These are phyloP conservation scores for Sminthurides bifidus DNA, from an alignment of 1,140 invertebrate species.

Conservation along the genomic window DNA sequence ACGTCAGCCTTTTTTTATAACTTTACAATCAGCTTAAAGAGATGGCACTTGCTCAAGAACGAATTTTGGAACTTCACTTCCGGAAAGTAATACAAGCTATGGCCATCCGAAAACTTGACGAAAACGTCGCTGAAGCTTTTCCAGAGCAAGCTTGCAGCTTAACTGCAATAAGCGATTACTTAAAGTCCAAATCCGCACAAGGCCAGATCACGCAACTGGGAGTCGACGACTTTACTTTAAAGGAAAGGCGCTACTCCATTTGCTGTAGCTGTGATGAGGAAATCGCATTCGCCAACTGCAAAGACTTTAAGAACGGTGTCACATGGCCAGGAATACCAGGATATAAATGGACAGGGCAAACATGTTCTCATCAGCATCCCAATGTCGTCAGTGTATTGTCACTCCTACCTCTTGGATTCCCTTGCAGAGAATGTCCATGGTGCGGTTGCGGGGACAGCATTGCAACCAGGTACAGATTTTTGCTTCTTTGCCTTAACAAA, in stretches of 20 bases:
- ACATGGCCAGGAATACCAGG: neutral
- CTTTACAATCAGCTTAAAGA: neutral
- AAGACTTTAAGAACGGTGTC: neutral
- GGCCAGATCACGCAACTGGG: too few species aligned
- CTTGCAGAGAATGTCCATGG: neutral
- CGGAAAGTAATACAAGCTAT: too few species aligned
- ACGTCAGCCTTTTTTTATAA: too few species aligned
- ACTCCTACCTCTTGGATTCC: neutral
- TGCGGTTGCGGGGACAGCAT: neutral
- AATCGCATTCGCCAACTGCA: neutral
- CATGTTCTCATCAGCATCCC: neutral
- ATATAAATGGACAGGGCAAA: slow-evolving; percentile 4
- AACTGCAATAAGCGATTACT: too few species aligned
- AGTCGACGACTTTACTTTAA: too few species aligned
- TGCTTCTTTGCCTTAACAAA: neutral
- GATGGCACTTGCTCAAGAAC: neutral
- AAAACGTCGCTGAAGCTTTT: too few species aligned
- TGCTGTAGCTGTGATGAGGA: neutral
- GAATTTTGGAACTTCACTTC: neutral
- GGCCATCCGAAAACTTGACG: too few species aligned
- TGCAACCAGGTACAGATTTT: neutral
- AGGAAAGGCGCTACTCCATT: too few species aligned
- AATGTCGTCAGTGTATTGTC: neutral
- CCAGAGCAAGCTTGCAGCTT: too few species aligned
- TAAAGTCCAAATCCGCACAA: too few species aligned